A percentile compares a stretch with the other conserved stretches of the same genome.
Evolutionary conservation across 2,888 invertebrate genomes (phyloP).

Genomic region (Tetragonisca angustula): DNA sequence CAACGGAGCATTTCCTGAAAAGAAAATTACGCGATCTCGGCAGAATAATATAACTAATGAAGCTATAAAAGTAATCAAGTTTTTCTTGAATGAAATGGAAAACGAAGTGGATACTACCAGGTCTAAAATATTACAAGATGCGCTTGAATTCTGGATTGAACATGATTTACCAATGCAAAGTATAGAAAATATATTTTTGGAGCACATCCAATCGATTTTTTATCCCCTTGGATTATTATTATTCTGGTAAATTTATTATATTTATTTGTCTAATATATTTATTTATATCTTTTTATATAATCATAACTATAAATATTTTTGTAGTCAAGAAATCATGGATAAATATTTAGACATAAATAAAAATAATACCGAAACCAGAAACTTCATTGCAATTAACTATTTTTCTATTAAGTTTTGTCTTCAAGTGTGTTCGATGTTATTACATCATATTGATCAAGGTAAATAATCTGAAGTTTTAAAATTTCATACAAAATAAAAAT

Average conservation of each 20-base stretch:
- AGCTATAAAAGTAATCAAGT: constrained; percentile 77
- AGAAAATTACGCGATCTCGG: constrained; percentile 25
- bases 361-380: constrained; percentile 58
- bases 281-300: not conserved
- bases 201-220: constrained; percentile 85
- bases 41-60: constrained; percentile 63
- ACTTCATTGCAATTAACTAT: constrained; percentile 71
- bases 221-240: constrained; percentile 81
- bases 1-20: constrained; percentile 8
- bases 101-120: constrained; percentile 76
- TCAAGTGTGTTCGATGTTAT: constrained; percentile 78
- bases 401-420: constrained; percentile 80
- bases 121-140: constrained; percentile 79
- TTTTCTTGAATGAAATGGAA: constrained; percentile 80
- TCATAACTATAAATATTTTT: constrained; percentile 33
- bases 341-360: constrained; percentile 71
- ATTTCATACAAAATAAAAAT: not conserved
- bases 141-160: constrained; percentile 84
- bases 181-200: constrained; percentile 86
- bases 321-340: constrained; percentile 69
- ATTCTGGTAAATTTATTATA: constrained; percentile 76
- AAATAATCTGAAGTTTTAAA: constrained; percentile 17
- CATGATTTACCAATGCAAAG: constrained; percentile 84
- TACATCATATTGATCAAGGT: constrained; percentile 80
- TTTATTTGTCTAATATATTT: not conserved